Evolutionary conservation across 2,113 vertebrate genomes (phyloP), one percentile per base, ranked within the genome.

Genomic region (Muntiacus muntjak): DNA sequence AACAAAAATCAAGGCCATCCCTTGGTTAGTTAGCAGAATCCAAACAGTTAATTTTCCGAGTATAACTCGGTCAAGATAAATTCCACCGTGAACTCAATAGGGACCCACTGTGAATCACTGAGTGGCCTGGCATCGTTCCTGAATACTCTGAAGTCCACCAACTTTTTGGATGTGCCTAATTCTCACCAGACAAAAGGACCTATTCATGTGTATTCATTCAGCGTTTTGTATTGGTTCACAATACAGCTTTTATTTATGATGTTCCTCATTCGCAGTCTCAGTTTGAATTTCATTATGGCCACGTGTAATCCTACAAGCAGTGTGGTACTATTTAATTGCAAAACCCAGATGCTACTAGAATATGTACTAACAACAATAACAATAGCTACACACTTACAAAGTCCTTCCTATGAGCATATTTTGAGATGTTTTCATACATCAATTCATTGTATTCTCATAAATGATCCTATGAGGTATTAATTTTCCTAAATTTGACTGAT

Each of bases 1-100:
- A 94, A 67, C 25, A 93, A 74, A 97, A 98, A 88, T 40, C 33
- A 71, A 93, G 81, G 16, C 36, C 5, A 50, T 17, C n/a, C 95
- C 43, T 57, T 87, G 57, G 85, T 78, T 84, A 91, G 94, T 87
- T 92, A 64, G 30, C 30, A 91, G 76, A 95, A 87, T 87, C n/a
- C 52, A 74, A 81, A 79, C 1, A 76, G 81, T 93, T 98, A 86
- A 1, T 6, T 92, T 97, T 94, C 60, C 28, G 30, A 81, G 5
- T 71, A 93, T 91, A 97, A 95, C 4, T 7, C 4, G 94, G 33
- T 89, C 43, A 45, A 33, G 26, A 84, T 36, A 91, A 87, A 84
- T 87, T 76, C 17, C 88, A 93, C 43, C 6, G 10, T 25, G 55
- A 88, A 82, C 90, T 74, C 92, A 87, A 1, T 6, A 76, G 52